Base-by-base conservation (phyloP, 2,113 vertebrate genomes). In the Larimichthys polyactis region DNA sequence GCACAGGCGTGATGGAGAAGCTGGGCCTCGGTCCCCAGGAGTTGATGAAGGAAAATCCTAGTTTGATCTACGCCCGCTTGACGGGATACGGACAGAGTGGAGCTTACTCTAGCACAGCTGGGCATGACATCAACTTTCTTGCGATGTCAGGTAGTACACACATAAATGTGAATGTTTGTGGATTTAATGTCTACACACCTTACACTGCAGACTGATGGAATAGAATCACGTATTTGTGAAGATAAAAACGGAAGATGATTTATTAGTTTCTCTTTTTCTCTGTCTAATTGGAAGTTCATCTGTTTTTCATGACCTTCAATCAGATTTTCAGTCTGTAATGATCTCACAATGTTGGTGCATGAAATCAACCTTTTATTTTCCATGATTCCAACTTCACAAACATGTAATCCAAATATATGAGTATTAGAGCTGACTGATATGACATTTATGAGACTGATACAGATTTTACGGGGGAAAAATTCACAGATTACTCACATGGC, bases 61-160 rank as follows among this genome's bases (percentile, higher is more conserved):
- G 79, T 20, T 96, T 99, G 60, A 95, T 99, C 90, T 99, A 99
- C 19, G 97, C 97, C 79, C 95, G 98, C 11, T 88, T 99, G 82
- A 99, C 96, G 6, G 98, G 98, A 11, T 99, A 97, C 57, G 98
- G 98, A 40, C 97, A 99, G 77, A 94, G 84, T 4, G 98, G 98
- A 81, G 90, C 78, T 49, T 95, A 93, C 0, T 94, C 96, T 48
- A 75, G n/a, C 0, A 84, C 90, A 36, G 97, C 97, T 0, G 98
- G 98, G 52, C 98, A 99, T 71, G 98, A 99, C 86, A 98, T 99
- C 93, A 99, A 99, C 94, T 99, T 94, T 84, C 78, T 98, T 71
- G 96, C 98, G 90, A 89, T 99, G 85, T 99, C 98, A 91, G 98
- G 98, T 98, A 94, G 14, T 12, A 67, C 11, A 48, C 62, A 71